A percentile compares a stretch with the other conserved stretches of the same genome.
These are phyloP conservation scores for Lutjanus erythropterus DNA, from an alignment of 2,113 vertebrate genomes.

Conservation along the genomic window DNA sequence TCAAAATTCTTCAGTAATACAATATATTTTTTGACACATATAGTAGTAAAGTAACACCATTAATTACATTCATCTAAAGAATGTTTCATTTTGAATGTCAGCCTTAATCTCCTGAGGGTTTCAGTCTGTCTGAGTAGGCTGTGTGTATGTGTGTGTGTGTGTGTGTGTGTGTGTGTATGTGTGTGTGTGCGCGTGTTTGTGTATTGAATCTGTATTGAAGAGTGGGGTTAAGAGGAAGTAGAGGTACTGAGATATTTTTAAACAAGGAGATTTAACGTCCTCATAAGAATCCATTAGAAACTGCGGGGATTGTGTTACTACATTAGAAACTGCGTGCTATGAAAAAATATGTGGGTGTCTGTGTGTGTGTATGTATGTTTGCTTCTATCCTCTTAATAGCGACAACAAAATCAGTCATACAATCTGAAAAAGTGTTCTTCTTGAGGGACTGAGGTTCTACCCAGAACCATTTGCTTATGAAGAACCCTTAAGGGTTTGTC, in stretches of 20 bases:
- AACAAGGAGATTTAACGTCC: constrained; percentile 6
- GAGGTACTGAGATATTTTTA: constrained; percentile 33
- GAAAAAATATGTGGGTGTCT: not conserved
- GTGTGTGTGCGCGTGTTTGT: not conserved
- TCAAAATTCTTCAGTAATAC: constrained; percentile 2
- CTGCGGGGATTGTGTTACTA: constrained; percentile 10
- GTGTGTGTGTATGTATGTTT: not conserved
- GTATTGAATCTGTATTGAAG: too few species aligned
- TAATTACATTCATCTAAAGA: constrained; percentile 5
- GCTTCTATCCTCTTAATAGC: not conserved
- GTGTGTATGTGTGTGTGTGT: not conserved
- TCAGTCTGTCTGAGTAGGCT: constrained; percentile 18
- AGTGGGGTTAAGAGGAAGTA: constrained; percentile 4
- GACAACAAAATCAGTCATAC: constrained; percentile 15
- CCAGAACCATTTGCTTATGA: too few species aligned
- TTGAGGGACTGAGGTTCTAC: too few species aligned
- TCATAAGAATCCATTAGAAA: constrained; percentile 37
- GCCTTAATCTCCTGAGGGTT: not conserved
- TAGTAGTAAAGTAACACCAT: not conserved
- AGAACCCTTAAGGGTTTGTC: too few species aligned
- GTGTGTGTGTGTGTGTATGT: not conserved
- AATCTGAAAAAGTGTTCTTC: too few species aligned
- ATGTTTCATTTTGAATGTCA: constrained; percentile 9
- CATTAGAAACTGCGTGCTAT: not conserved
- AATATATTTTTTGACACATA: constrained; percentile 14